A percentile compares a stretch with the other conserved stretches of the same genome.
Conservation (phyloP, 2,113 vertebrate genomes). For the Myrmophylax atrothorax region DNA sequence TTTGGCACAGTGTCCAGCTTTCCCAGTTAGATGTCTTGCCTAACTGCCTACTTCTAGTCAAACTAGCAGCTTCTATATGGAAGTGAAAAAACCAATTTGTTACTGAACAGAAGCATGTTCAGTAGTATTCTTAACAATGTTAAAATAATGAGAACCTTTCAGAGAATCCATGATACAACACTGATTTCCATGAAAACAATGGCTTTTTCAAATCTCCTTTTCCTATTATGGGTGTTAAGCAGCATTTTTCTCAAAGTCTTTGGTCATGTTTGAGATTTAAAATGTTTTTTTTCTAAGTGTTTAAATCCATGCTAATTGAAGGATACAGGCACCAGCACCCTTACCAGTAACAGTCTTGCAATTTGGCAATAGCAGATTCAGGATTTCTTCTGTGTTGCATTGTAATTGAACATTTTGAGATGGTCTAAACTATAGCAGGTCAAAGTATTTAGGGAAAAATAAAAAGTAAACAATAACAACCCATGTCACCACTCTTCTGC, state of each 20-base stretch:
- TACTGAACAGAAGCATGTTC: neutral
- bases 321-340: neutral
- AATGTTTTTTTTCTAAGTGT: neutral
- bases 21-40: neutral
- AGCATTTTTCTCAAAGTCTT: neutral
- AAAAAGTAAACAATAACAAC: neutral
- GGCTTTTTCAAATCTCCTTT: slow-evolving; percentile 34
- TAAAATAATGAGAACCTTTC: slow-evolving; percentile 7
- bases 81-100: neutral
- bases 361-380: neutral
- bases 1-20: neutral
- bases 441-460: neutral
- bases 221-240: neutral
- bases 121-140: neutral
- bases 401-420: neutral
- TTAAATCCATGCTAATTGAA: neutral
- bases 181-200: slow-evolving; percentile 12
- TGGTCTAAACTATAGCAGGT: neutral
- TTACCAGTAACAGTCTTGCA: neutral
- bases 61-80: neutral
- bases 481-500: neutral
- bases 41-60: neutral
- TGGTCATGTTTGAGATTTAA: neutral
- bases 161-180: neutral
- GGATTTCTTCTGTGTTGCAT: neutral